Percentiles rank a stretch among this genome's conserved stretches.
These are phyloP conservation scores for Euproctis similis DNA, from an alignment of 2,888 invertebrate genomes.

Conservation along the genomic window DNA sequence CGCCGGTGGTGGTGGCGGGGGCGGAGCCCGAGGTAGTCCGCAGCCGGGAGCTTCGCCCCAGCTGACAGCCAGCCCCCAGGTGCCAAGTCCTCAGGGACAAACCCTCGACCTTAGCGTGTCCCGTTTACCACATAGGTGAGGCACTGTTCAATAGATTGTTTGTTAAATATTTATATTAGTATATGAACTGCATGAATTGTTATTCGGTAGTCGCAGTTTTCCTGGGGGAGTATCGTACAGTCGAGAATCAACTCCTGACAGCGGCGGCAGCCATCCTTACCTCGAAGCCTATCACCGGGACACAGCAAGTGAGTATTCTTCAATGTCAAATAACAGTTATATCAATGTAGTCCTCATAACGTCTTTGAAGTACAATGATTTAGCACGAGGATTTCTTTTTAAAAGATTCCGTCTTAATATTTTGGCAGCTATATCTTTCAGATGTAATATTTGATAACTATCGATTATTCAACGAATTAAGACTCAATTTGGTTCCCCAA, in stretches of 20 bases:
- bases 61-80: conserved; percentile 89
- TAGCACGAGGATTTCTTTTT: too few relatives aligned
- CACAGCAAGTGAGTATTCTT: conserved; percentile 85
- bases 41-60: conserved; percentile 89
- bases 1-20: conserved; percentile 82
- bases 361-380: too few relatives aligned
- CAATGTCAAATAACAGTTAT: too few relatives aligned
- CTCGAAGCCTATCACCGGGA: conserved; percentile 89
- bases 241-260: conserved; percentile 92
- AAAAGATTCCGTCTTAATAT: too few relatives aligned
- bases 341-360: too few relatives aligned
- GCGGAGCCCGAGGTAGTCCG: conserved; percentile 85
- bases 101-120: conserved; percentile 92
- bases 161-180: conserved; percentile 2
- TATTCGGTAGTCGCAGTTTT: conserved; percentile 71
- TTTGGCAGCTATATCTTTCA: too few relatives aligned
- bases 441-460: too few relatives aligned
- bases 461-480: too few relatives aligned
- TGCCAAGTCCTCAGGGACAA: conserved; percentile 93
- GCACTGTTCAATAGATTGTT: conserved; percentile 27
- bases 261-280: conserved; percentile 89
- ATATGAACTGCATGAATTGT: conserved; percentile 17
- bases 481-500: too few relatives aligned
- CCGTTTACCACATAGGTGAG: conserved; percentile 89
- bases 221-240: conserved; percentile 84